A percentile compares a stretch with the other conserved stretches of the same genome.
Evolutionary conservation across 2,888 invertebrate species (phyloP).

Genomic region (Megaustenia siamemsis): DNA sequence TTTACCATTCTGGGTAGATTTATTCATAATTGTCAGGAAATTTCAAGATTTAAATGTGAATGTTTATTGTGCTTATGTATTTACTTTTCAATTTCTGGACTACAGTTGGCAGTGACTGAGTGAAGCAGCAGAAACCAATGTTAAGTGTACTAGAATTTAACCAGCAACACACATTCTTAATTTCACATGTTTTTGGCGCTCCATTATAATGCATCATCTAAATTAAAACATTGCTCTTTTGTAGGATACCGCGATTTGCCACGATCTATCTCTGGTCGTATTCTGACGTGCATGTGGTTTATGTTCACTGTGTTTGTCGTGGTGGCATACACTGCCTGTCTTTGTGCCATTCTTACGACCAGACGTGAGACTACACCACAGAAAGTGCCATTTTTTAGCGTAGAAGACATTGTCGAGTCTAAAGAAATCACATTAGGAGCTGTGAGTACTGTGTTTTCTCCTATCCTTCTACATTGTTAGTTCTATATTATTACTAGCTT

Average conservation of each 20-base stretch:
- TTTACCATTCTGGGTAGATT: too few relatives aligned
- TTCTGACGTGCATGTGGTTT: conserved; percentile 63
- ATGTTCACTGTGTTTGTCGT: conserved; percentile 60
- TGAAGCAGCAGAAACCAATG: too few relatives aligned
- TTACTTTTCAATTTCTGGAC: too few relatives aligned
- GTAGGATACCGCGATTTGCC: conserved; percentile 61
- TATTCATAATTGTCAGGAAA: too few relatives aligned
- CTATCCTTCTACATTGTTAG: neutral
- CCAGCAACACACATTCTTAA: too few relatives aligned
- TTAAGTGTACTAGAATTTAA: too few relatives aligned
- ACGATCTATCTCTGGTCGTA: conserved; percentile 60
- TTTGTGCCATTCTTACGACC: conserved; percentile 58
- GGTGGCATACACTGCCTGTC: conserved; percentile 59
- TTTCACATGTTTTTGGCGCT: too few relatives aligned
- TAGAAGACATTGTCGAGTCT: conserved; percentile 36
- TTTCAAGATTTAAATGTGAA: too few relatives aligned
- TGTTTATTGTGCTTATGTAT: too few relatives aligned
- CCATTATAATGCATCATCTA: too few relatives aligned
- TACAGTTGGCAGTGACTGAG: too few relatives aligned
- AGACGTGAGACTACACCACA: conserved; percentile 38
- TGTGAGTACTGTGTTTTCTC: conserved; percentile 20
- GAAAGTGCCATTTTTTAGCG: conserved; percentile 18
- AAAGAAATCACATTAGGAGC: conserved; percentile 47
- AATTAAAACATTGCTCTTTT: neutral
- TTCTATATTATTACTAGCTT: too few relatives aligned